Evolutionary conservation across 2,113 vertebrate genomes (phyloP), one percentile per base, ranked within the genome.

Genomic region (Sinocyclocheilus maitianheensis): DNA sequence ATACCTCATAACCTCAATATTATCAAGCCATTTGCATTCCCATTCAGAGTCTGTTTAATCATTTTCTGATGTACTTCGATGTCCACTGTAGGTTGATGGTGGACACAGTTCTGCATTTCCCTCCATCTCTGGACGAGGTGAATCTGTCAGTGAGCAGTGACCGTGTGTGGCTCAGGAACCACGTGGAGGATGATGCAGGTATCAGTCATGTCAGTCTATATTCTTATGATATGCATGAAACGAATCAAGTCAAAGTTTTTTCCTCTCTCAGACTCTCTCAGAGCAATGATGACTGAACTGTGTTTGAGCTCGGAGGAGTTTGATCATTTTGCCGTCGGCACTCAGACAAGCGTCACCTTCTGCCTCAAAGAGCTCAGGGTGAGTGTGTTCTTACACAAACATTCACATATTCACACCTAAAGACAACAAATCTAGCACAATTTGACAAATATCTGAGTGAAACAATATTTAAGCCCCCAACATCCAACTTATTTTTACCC

Each of bases 301-400:
- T 96, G 95, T 90, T 88, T 99, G 71, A 94, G 94, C 0, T 92
- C 95, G 48, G 96, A 97, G 0, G 97, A 98, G 87, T 99, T 99
- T 90, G 96, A 98, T 90, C 89, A 91, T 0, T 94, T 96, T 87
- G 88, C 93, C 0, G 91, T 96, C 20, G 75, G 85, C 53, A 89
- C 93, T 0, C 94, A 95, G 26, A 94, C 90, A 53, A 92, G 91
- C 62, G 88, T 99, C 91, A 99, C 98, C 1, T 99, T 99, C 94
- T 99, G 98, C 91, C 95, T 98, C 53, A 98, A 97, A 91, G 98
- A 99, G 63, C 94, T 98, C 69, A 93, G 97, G 92, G 98, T 99
- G 83, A 96, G 67, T 26, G 77, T 62, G 77, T 40, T n/a, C 6
- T 30, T 55, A 40, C 3, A 30, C 34, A 76, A 4, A 6, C 5